Evolutionary conservation across 1,140 invertebrate genomes (phyloP), one percentile per base, ranked within the genome.

Genomic region (Paramacrobiotus metropolitanus): DNA sequence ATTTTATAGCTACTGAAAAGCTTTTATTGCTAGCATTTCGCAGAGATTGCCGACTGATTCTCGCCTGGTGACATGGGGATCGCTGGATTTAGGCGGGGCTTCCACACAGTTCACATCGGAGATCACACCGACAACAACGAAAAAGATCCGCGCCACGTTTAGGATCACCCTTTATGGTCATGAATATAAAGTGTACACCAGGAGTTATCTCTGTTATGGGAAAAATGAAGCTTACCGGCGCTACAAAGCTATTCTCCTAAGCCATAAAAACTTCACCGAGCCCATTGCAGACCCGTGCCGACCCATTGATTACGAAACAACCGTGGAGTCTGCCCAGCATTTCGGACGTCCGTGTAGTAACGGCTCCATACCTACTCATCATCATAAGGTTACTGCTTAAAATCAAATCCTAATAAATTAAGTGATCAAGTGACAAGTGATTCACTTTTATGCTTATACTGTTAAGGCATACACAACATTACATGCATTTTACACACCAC

Each of bases 181-280:
- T 9, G 48, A 55, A 24, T 55, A 55, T 21, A 55, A 55, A 24
- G 21, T 55, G 4, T 15, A 15, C 21, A 55, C 48, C 4, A 55
- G 21, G 24, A 55, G 48, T 24, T 55, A 20, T 21, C 48, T 55
- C 21, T 55, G 48, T 21, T 55, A 55, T 21, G 48, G 48, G 48
- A 55, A 55, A 24, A 55, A 55, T 21, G 48, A 55, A 24, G 48
- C 48, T 20, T 61, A 65, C 9, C 61, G 62, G 24, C 65, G 70
- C 24, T 68, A 68, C 48, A 34, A 65, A 29, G 67, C 68, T 29
- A 21, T 66, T 28, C 64, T 74, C 1, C 40, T 67, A 20, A 15
- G 48, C 4, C 4, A 15, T 55, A 15, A 55, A 9, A 55, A 55
- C 48, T 55, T 55, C 24, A 55, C 15, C 48, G 48, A 55, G 24